These are phyloP conservation scores for Gulo gulo DNA, from an alignment of 2,113 vertebrate genomes.

Conservation along the genomic window DNA sequence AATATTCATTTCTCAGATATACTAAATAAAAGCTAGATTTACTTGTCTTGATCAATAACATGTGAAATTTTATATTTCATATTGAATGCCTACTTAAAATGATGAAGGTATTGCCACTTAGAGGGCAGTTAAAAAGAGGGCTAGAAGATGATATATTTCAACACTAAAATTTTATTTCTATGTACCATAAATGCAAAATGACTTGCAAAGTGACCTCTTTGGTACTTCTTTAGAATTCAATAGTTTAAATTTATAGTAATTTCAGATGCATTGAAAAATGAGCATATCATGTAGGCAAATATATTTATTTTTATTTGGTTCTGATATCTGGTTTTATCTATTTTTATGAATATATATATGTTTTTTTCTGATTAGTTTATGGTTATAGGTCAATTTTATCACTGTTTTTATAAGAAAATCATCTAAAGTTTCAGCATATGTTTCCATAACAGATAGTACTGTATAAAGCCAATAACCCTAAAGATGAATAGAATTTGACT, in stretches of 20 bases:
- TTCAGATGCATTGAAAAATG: neutral
- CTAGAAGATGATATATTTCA: slow-evolving; percentile 51
- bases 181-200: slow-evolving; percentile 61
- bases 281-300: neutral
- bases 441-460: neutral
- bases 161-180: slow-evolving; percentile 70
- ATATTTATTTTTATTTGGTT: slow-evolving; percentile 46
- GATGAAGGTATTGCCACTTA: slow-evolving; percentile 61
- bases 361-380: neutral
- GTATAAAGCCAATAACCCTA: neutral
- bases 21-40: slow-evolving; percentile 63
- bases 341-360: neutral
- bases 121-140: slow-evolving; percentile 40
- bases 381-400: neutral
- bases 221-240: slow-evolving; percentile 35
- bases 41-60: slow-evolving; percentile 47
- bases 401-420: neutral
- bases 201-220: slow-evolving; percentile 70
- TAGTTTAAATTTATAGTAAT: slow-evolving; percentile 48
- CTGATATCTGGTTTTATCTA: neutral
- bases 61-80: slow-evolving; percentile 62
- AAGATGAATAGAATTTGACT: neutral
- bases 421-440: slow-evolving; percentile 7
- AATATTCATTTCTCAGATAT: slow-evolving; percentile 37
- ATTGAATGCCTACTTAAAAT: slow-evolving; percentile 69